Base-by-base conservation (phyloP, 1,140 invertebrate genomes). In the Caenorhabditis brenneri region DNA sequence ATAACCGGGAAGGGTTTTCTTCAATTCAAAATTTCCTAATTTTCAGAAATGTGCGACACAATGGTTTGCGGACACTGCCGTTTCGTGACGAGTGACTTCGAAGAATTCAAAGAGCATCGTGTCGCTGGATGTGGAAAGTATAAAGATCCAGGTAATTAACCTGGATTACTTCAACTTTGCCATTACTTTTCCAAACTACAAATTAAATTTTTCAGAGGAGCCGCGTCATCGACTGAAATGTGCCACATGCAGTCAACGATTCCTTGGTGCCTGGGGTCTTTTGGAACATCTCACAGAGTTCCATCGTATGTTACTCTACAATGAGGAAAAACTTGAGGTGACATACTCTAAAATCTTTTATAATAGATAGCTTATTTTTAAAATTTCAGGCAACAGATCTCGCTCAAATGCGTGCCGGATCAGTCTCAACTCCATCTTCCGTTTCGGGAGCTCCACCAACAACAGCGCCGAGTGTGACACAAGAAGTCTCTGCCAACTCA, bases 31-130 rank as follows among this genome's bases (percentile, higher is more conserved):
- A n/a, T 29, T 29, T 46, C 3, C 24, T n/a, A 48, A 39, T 78
- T 79, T 85, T 10, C 80, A 85, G 84, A 81, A 22, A 81, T 85
- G 79, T 82, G 81, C 7, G 84, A 85, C 58, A 85, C 84, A 0
- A 33, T 85, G 51, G 82, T 85, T 27, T 85, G 84, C 29, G 84
- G 84, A 29, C 15, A 55, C 9, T 85, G 84, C 48, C 80, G 84
- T 12, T 85, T 81, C 36, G 84, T 85, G 10, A 85, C 84, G 2
- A 55, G 79, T 27, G 84, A 85, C 29, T 85, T 74, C 31, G 84
- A 81, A 53, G 78, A 55, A 22, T 85, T 85, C 80, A 81, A 81
- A 24, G 84, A 85, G 2, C 84, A 85, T 29, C 79, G 84, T 4
- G 78, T 81, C 24, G 42, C 79, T 42, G 79, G 79, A 19, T 85